phyloP scores from a whole-genome alignment of 2,888 invertebrate species.

The Hylaea fasciaria region DNA sequence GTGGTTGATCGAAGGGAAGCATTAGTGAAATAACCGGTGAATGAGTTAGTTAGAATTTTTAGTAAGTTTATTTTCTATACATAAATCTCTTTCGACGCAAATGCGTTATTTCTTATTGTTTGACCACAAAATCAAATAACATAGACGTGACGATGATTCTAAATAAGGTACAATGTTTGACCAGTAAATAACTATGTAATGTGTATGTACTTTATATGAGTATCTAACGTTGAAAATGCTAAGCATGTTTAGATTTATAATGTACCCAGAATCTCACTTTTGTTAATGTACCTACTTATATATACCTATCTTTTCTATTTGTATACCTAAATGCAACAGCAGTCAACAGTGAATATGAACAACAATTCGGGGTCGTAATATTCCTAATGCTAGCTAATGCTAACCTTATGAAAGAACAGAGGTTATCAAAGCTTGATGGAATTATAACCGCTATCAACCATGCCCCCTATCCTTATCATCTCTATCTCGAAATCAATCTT shows the following conservation, averaged over 20 bases:
- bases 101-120: constrained; percentile 5
- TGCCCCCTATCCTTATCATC: constrained; percentile 14
- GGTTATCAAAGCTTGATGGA: constrained; percentile 13
- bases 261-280: no score
- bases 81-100: not conserved
- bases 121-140: constrained; percentile 13
- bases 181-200: not conserved
- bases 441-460: constrained; percentile 13
- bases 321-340: no score
- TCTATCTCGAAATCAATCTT: constrained; percentile 19
- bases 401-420: constrained; percentile 1
- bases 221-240: not conserved
- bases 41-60: no score
- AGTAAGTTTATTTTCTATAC: no score
- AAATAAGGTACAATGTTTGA: constrained; percentile 1
- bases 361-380: no score
- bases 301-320: no score
- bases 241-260: not conserved
- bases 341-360: no score
- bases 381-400: no score
- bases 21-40: no score
- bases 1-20: no score
- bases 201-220: not conserved
- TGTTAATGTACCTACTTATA: no score
- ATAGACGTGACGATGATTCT: constrained; percentile 13